Evolutionary conservation across 2,797 vertebrate species (phyloP), one percentile per base, ranked within the genome.

Genomic region (Notamacropus eugenii): DNA sequence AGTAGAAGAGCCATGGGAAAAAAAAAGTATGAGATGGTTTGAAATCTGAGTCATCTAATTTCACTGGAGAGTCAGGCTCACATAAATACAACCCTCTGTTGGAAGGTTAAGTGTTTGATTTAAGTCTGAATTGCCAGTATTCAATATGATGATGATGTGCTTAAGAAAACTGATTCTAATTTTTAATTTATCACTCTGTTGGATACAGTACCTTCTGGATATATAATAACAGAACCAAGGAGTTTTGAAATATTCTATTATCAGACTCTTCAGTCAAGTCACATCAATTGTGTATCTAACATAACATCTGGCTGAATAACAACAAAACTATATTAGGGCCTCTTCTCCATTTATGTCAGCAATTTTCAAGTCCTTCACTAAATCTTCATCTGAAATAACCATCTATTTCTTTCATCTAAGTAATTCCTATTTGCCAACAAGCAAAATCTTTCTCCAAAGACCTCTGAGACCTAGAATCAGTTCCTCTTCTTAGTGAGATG

Each of bases 161-260:
- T 95, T 97, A 97, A 96, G 93, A 98, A 96, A 94, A 95, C 93
- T 94, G 96, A 97, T 97, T 97, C 95, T 95, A 97, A 97, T 97
- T 98, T 97, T 97, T 96, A 96, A 96, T 97, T 93, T 97, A 95
- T 95, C 62, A 62, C 58, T 96, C 92, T 90, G 55, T 67, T 94
- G 93, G 90, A 95, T 93, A 92, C 55, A 67, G 50, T 95, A 95
- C 91, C 93, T 96, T 97, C 97, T 97, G 92, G 95, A 94, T 97
- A 95, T 94, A 96, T 98, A 97, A 98, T 97, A 96, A 94, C 31
- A 96, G 95, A 95, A 82, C 92, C 96, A 96, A 92, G 54, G 90
- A 95, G 93, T 97, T 96, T 95, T 94, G 96, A 98, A 95, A 96
- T 96, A 93, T 52, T 95, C 94, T 96, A 55, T 54, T 57, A 92